phyloP scores from a whole-genome alignment of 2,888 invertebrate genomes.

The Lagria hirta region DNA sequence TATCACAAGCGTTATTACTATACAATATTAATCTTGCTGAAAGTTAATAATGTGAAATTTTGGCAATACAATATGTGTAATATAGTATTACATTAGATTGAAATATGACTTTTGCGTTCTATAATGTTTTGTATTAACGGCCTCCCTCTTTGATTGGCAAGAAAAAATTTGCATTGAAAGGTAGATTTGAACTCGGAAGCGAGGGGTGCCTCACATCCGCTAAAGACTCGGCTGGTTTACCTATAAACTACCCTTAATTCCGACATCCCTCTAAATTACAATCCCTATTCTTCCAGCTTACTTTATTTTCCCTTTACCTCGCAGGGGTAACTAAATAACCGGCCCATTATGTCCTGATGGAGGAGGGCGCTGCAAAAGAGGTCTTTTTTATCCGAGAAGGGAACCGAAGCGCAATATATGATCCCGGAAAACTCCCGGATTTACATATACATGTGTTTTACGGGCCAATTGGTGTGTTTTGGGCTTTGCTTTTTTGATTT shows the following conservation, averaged over 20 bases:
- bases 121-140: too few relatives aligned
- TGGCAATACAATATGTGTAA: too few relatives aligned
- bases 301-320: constrained; percentile 54
- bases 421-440: constrained; percentile 46
- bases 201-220: constrained; percentile 45
- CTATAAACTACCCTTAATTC: constrained; percentile 59
- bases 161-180: too few relatives aligned
- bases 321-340: constrained; percentile 55
- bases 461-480: constrained; percentile 48
- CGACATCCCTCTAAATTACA: constrained; percentile 58
- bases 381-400: constrained; percentile 30
- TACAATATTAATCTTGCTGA: too few relatives aligned
- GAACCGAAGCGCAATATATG: constrained; percentile 52
- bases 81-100: too few relatives aligned
- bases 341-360: constrained; percentile 53
- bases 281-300: constrained; percentile 57
- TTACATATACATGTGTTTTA: constrained; percentile 55
- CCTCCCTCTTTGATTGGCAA: too few relatives aligned
- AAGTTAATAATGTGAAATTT: too few relatives aligned
- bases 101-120: too few relatives aligned
- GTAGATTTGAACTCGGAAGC: too few relatives aligned
- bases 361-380: constrained; percentile 32
- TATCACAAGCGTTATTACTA: too few relatives aligned
- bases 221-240: constrained; percentile 55
- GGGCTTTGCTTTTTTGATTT: constrained; percentile 46